Base-by-base conservation (phyloP, 1,140 invertebrate species). In the Pemphigus obesinymphae region DNA sequence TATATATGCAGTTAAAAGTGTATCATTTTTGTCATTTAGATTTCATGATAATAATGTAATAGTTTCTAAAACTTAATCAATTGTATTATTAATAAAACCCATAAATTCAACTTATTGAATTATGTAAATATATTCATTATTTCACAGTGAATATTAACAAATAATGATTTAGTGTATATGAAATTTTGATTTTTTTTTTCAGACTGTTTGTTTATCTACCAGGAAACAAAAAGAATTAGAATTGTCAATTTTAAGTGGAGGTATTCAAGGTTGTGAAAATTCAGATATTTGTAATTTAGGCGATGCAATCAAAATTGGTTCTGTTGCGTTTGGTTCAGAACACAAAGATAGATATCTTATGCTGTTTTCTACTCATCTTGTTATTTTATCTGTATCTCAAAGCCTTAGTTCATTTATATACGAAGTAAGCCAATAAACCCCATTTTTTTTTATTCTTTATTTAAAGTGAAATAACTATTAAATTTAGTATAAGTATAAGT, bases 191-290 rank as follows among this genome's bases (percentile, higher is more conserved):
- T 50, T 66, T 37, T 66, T 82, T 53, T 66, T 78, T 11, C 85
- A 97, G 95, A 92, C 93, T 86, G 90, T 91, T 50, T 98, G 96
- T 88, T 91, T 92, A 78, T 91, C 92, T 37, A 91, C 94, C 31
- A 89, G 97, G 70, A 92, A 96, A n/a, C 95, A 98, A 86, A 97
- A 97, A 87, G 97, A 99, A 89, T 89, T 98, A 85, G 97, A 99
- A 84, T 88, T 98, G 58, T 97, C 99, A 89, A 95, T 99, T 53
- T 89, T 99, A 83, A 95, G 93, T 1, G 95, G 95, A 7, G 93
- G 93, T 31, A 94, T 98, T n/a, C 91, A 94, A 83, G 95, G 94
- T 3, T 98, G 96, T 96, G 95, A 97, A 86, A 96, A 96, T n/a
- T 94, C 96, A 84, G 95, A 93, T 85, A 86, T 95, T 26, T 88